Conservation (phyloP, 1,140 invertebrate genomes). For the Hetaerina americana region DNA sequence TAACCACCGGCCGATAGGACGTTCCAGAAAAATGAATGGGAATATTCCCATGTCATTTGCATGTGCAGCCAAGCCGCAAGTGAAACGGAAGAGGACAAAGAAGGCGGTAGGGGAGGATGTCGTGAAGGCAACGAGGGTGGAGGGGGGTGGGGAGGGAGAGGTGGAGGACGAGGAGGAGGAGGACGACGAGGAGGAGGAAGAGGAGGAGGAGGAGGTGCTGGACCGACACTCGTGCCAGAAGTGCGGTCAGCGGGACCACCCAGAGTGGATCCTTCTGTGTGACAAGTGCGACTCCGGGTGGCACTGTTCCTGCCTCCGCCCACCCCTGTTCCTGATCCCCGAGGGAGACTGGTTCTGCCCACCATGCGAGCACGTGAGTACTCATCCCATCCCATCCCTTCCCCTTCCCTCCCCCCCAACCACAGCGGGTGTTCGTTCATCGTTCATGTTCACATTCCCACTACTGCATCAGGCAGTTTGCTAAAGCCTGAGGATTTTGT, state of each 20-base stretch:
- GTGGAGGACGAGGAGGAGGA: conserved; percentile 25
- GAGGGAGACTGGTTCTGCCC: conserved; percentile 97
- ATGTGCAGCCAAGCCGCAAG: not conserved
- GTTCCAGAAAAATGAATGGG: conserved; percentile 1
- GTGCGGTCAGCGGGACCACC: conserved; percentile 79
- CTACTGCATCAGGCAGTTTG: too few species aligned
- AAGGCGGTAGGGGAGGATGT: conserved; percentile 8
- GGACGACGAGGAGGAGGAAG: conserved; percentile 12
- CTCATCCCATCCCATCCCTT: too few species aligned
- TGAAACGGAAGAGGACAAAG: not conserved
- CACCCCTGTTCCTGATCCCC: conserved; percentile 81
- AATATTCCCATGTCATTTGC: conserved; percentile 1
- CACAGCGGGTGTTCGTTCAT: too few species aligned
- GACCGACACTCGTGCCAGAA: conserved; percentile 68
- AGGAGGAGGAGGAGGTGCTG: conserved; percentile 28
- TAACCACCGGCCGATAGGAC: not conserved
- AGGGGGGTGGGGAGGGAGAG: conserved; percentile 28
- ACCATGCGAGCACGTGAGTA: conserved; percentile 64
- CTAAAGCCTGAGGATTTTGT: too few species aligned
- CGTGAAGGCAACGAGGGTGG: conserved; percentile 3
- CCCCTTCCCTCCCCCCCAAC: too few species aligned
- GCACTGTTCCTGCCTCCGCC: conserved; percentile 86
- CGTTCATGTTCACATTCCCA: too few species aligned
- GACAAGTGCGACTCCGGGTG: conserved; percentile 89
- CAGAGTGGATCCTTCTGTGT: conserved; percentile 91